Evolutionary conservation across 2,888 invertebrate genomes (phyloP), one percentile per base, ranked within the genome.

Genomic region (Glaucopsyche alexis): DNA sequence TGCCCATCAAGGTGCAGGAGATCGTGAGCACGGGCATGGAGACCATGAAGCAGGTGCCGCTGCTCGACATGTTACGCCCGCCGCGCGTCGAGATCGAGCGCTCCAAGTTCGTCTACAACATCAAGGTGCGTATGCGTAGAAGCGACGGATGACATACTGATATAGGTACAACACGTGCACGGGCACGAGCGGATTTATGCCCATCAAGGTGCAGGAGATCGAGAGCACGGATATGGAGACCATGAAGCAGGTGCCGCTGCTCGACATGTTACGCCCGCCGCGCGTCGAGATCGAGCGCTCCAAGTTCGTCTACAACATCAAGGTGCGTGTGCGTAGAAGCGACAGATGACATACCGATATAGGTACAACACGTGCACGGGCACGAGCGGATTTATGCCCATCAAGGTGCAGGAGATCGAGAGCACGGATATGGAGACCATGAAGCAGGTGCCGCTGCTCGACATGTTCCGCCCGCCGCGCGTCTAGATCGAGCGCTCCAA

Each of bases 21-120:
- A 83, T 98, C 40, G 92, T 95, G 0, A 81, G 89, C 0, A 84
- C 94, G 73, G 95, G 95, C 0, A 88, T 93, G 72, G 82, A 89
- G 0, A 80, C 94, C 0, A 90, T 93, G 0, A 78, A 87, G 0
- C 80, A 90, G 11, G 87, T 94, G 71, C 98, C 98, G 0, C 87
- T 97, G 6, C 95, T 96, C 71, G 94, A 94, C 55, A 94, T 95
- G n/a, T n/a, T n/a, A n/a, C n/a, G n/a, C n/a, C n/a, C n/a, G n/a
- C n/a, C n/a, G n/a, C n/a, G n/a, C n/a, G n/a, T n/a, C n/a, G n/a
- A n/a, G n/a, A n/a, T n/a, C n/a, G 96, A 96, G 0, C 89, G 87
- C 0, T 95, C 90, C 45, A 94, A 94, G 74, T 85, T 93, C 0
- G 74, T 95, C 11, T 96, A 96, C 88, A 96, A 95, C 78, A 83